Percentiles rank a stretch among this genome's conserved stretches.
These are phyloP conservation scores for Protodeltote pygarga DNA, from an alignment of 2,888 invertebrate genomes.

Conservation along the genomic window DNA sequence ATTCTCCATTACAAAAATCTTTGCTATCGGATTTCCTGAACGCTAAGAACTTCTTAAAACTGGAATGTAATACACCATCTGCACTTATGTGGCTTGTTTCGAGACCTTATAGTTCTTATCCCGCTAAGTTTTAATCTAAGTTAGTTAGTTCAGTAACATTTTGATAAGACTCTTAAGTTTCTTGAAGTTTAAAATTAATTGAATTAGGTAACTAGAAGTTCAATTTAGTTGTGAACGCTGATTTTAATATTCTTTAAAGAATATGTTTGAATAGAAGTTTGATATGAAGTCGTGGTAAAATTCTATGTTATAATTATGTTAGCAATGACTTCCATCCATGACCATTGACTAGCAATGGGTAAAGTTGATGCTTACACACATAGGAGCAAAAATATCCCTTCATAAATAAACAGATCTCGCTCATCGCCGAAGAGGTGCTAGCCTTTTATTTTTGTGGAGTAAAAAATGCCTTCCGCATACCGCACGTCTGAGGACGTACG, in stretches of 20 bases:
- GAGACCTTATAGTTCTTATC: slow-evolving; percentile 10
- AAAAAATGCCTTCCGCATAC: too few relatives aligned
- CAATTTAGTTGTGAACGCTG: slow-evolving; percentile 1
- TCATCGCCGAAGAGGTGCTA: too few relatives aligned
- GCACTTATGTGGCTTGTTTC: slow-evolving; percentile 12
- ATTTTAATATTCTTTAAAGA: slow-evolving; percentile 17
- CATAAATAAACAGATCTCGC: too few relatives aligned
- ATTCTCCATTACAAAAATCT: neutral
- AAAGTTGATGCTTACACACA: too few relatives aligned
- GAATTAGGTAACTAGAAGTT: slow-evolving; percentile 12
- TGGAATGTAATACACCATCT: slow-evolving; percentile 31
- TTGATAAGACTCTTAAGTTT: slow-evolving; percentile 12
- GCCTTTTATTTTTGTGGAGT: too few relatives aligned
- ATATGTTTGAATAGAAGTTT: too few relatives aligned
- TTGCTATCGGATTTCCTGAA: slow-evolving; percentile 19
- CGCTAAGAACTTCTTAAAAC: slow-evolving; percentile 17
- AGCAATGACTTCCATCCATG: too few relatives aligned
- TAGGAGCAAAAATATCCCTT: too few relatives aligned
- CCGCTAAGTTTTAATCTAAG: slow-evolving; percentile 26
- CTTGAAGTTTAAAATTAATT: slow-evolving; percentile 28
- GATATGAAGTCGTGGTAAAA: too few relatives aligned
- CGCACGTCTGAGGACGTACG: too few relatives aligned
- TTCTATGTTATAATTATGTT: too few relatives aligned
- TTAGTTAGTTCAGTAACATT: slow-evolving; percentile 15
- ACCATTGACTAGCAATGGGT: too few relatives aligned